Evolutionary conservation across 2,888 invertebrate species (phyloP).

Genomic region (Dryobota labecula): DNA sequence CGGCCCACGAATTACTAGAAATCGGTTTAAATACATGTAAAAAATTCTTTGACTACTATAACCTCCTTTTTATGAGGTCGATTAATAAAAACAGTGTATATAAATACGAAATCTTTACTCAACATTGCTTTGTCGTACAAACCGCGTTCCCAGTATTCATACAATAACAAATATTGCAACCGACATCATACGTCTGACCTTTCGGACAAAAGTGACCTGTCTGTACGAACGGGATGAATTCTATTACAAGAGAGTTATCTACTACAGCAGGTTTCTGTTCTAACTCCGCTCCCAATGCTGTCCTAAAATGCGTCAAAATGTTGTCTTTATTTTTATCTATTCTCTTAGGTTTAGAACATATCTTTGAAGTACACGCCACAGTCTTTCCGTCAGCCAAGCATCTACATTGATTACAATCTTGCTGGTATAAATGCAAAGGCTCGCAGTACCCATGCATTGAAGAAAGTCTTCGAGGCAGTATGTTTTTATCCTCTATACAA

Average conservation of each 20-base stretch:
- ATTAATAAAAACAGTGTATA: background rate
- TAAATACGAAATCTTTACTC: constrained; percentile 23
- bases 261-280: background rate
- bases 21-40: background rate
- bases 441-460: constrained; percentile 80
- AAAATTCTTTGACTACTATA: background rate
- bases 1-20: background rate
- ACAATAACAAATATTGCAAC: constrained; percentile 83
- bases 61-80: background rate
- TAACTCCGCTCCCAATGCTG: background rate
- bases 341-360: constrained; percentile 63
- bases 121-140: constrained; percentile 79
- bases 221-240: constrained; percentile 77
- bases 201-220: constrained; percentile 71
- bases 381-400: constrained; percentile 79
- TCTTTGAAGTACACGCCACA: constrained; percentile 73
- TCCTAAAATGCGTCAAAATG: background rate
- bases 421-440: constrained; percentile 75
- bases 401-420: constrained; percentile 79
- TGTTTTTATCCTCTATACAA: constrained; percentile 53
- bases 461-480: constrained; percentile 48
- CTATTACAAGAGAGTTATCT: constrained; percentile 66
- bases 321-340: background rate
- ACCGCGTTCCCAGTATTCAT: constrained; percentile 80
- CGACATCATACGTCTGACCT: constrained; percentile 78